These are phyloP conservation scores for Saccopteryx leptura DNA, from an alignment of 2,113 vertebrate genomes.

Conservation along the genomic window DNA sequence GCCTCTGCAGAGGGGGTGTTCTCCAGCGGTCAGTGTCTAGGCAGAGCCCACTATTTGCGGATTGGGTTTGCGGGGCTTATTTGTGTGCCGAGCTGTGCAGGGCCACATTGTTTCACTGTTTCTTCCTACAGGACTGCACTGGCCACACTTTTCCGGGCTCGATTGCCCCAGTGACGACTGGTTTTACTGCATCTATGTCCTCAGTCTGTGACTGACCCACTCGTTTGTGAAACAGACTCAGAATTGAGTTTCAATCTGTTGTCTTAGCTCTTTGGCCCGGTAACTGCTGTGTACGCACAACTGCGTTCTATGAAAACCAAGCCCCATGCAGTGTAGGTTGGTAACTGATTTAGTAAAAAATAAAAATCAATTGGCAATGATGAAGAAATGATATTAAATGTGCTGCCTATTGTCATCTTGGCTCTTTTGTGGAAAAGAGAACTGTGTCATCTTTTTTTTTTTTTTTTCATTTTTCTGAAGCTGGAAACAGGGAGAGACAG, in stretches of 20 bases:
- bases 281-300: not conserved
- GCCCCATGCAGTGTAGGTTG: not conserved
- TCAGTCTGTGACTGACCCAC: not conserved
- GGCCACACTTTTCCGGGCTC: not conserved
- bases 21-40: not conserved
- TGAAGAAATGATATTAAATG: not conserved
- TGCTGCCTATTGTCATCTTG: not conserved
- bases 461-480: no score
- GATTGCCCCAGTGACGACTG: not conserved
- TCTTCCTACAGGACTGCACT: not conserved
- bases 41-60: fast-evolving
- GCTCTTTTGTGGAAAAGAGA: not conserved
- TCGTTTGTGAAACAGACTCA: not conserved
- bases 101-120: not conserved
- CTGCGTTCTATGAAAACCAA: not conserved
- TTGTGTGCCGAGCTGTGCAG: not conserved
- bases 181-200: not conserved
- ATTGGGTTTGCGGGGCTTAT: not conserved
- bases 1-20: not conserved
- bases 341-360: not conserved
- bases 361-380: not conserved
- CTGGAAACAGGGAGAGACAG: no score
- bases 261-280: not conserved
- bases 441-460: not conserved
- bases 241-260: not conserved